Conservation (phyloP, 2,113 vertebrate genomes). For the Gymnobelideus leadbeateri region DNA sequence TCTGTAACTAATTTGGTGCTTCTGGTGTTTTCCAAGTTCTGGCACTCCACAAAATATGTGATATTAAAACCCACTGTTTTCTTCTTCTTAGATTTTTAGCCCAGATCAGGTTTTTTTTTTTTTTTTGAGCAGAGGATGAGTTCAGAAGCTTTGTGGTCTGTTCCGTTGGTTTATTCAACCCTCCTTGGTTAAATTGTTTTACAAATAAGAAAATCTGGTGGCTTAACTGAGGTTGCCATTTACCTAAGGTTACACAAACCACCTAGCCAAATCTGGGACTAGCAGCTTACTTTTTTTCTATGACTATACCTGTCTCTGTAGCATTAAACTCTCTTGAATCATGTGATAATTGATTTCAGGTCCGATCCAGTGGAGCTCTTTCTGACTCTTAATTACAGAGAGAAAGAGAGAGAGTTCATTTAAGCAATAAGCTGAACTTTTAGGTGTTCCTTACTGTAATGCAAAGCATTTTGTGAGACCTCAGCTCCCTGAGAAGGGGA, state of each 20-base stretch:
- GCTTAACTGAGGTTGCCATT: not conserved
- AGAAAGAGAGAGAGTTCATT: not conserved
- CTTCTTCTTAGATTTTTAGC: conserved; percentile 8
- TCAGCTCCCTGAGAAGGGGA: conserved; percentile 33
- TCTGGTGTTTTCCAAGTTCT: not conserved
- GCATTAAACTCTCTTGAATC: not conserved
- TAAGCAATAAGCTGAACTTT: not conserved
- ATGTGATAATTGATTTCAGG: not conserved
- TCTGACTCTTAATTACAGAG: not conserved
- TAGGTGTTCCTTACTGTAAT: not conserved
- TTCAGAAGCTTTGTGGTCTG: not conserved
- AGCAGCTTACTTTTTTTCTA: not conserved
- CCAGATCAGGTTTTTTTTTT: not conserved
- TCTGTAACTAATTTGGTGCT: not conserved
- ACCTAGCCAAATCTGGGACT: not conserved
- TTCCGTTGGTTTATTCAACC: conserved; percentile 7
- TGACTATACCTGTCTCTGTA: not conserved
- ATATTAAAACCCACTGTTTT: conserved; percentile 13
- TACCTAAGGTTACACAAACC: not conserved
- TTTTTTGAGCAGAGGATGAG: not conserved
- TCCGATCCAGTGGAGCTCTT: not conserved
- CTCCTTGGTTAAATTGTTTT: conserved; percentile 14
- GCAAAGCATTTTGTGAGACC: not conserved
- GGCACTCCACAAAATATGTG: not conserved
- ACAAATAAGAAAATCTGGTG: not conserved